A percentile compares a stretch with the other conserved stretches of the same genome.
Evolutionary conservation across 2,113 vertebrate species (phyloP).

Genomic region (Hemiscyllium ocellatum): DNA sequence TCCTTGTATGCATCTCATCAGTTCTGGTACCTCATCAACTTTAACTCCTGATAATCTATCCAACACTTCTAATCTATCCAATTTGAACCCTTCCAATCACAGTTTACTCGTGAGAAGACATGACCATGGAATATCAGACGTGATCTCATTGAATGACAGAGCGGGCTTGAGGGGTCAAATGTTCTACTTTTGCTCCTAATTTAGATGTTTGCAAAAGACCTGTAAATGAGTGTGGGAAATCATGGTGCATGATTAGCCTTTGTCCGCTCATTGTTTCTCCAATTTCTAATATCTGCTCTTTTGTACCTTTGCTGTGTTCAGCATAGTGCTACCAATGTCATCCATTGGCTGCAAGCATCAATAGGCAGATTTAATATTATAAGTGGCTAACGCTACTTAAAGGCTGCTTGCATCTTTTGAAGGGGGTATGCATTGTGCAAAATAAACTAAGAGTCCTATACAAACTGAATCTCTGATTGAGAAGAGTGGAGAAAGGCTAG

Average conservation of each 20-base stretch:
- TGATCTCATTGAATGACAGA: too few species aligned
- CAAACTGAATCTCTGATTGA: not conserved
- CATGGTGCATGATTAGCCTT: not conserved
- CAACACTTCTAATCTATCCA: too few species aligned
- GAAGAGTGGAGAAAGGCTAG: not conserved
- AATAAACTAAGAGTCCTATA: not conserved
- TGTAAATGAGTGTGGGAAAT: not conserved
- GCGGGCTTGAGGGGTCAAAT: too few species aligned
- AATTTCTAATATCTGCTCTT: not conserved
- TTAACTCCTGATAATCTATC: too few species aligned
- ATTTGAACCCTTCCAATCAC: too few species aligned
- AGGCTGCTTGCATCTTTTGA: not conserved
- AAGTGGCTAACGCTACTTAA: not conserved
- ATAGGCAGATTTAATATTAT: not conserved
- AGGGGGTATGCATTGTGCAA: not conserved
- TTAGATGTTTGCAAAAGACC: not conserved
- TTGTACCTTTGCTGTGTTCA: not conserved
- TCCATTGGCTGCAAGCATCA: not conserved
- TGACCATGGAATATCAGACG: too few species aligned
- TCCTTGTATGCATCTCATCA: too few species aligned
- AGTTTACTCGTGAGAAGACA: too few species aligned
- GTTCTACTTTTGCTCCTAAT: too few species aligned
- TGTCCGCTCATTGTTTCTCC: not conserved
- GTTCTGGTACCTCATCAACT: too few species aligned
- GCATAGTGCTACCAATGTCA: not conserved